A percentile compares a stretch with the other conserved stretches of the same genome.
These are phyloP conservation scores for Tenebrio molitor DNA, from an alignment of 1,140 invertebrate genomes.

Conservation along the genomic window DNA sequence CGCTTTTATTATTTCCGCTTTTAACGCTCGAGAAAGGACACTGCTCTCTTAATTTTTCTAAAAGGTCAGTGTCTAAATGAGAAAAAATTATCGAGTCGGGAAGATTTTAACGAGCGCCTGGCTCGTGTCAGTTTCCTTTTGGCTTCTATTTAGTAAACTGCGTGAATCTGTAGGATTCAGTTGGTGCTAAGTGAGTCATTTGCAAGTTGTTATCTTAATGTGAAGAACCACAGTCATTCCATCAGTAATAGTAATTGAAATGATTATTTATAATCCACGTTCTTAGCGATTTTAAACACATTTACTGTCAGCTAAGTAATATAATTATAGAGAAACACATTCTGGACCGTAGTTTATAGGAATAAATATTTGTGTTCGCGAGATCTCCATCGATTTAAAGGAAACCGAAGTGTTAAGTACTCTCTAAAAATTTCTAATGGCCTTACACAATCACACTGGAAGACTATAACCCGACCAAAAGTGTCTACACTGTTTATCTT, in stretches of 20 bases:
- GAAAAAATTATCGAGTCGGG: no score
- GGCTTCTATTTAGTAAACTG: no score
- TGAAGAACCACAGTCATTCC: neutral
- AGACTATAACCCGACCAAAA: neutral
- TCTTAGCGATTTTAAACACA: neutral
- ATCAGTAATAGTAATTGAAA: neutral
- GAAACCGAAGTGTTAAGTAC: neutral
- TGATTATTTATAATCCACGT: neutral
- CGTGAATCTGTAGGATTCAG: no score
- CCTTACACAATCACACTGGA: neutral
- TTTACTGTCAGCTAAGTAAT: neutral
- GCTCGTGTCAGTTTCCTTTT: no score
- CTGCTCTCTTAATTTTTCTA: neutral
- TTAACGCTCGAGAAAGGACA: slow-evolving; percentile 1
- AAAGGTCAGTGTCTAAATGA: no score
- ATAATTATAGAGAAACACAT: neutral
- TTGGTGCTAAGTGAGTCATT: no score
- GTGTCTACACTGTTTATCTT: slow-evolving; percentile 22
- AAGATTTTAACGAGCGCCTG: no score
- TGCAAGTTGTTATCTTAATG: neutral
- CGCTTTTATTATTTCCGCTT: slow-evolving; percentile 24
- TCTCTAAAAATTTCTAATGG: neutral
- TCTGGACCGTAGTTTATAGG: neutral
- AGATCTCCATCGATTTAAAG: no score
- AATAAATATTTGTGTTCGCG: neutral